phyloP scores from a whole-genome alignment of 2,797 vertebrate species.

The Artibeus jamaicensis region DNA sequence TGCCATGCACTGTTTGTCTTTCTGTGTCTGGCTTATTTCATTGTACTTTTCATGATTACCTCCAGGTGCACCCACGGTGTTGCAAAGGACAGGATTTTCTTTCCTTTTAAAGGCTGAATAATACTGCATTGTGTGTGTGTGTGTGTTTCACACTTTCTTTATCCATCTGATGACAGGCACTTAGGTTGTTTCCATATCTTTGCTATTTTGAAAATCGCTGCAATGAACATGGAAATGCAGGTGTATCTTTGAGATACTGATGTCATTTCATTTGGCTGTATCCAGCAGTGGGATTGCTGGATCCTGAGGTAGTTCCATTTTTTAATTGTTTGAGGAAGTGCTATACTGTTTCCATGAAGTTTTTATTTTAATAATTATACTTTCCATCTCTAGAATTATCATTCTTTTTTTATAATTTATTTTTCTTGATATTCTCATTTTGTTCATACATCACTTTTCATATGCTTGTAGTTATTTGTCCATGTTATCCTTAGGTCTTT shows the following conservation, averaged over 20 bases:
- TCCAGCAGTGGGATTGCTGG: not conserved
- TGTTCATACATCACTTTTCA: not conserved
- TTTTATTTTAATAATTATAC: not conserved
- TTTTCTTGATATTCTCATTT: not conserved
- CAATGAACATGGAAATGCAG: not conserved
- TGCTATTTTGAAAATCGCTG: not conserved
- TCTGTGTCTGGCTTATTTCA: not conserved
- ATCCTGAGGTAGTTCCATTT: not conserved
- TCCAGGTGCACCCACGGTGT: not conserved
- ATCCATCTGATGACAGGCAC: not conserved
- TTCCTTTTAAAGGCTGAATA: slow-evolving; percentile 5
- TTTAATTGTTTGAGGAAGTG: not conserved
- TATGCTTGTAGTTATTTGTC: not conserved
- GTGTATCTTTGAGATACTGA: not conserved
- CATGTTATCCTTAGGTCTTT: not conserved
- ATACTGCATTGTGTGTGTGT: not conserved
- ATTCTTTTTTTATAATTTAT: not conserved
- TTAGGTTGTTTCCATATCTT: not conserved
- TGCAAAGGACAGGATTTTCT: not conserved
- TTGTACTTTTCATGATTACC: not conserved
- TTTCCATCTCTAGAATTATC: not conserved
- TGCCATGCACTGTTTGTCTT: not conserved
- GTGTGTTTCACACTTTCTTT: not conserved
- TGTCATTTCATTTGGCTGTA: not conserved
- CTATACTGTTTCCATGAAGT: not conserved